Conservation (phyloP, 2,113 vertebrate genomes). For the Psittacula cyanocephala region DNA sequence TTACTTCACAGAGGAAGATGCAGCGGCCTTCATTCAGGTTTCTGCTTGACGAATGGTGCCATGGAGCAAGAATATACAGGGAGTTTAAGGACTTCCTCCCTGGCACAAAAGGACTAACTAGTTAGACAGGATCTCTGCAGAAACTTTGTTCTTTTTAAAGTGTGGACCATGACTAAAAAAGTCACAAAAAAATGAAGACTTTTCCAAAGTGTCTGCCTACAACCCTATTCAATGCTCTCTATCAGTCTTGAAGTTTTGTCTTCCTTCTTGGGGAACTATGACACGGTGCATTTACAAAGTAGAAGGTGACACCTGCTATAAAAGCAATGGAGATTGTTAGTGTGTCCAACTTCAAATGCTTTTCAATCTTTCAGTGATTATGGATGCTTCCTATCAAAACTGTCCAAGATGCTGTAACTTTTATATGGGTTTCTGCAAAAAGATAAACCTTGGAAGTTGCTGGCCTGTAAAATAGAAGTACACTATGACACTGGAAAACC, state of each 20-base stretch:
- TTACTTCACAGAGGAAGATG: neutral
- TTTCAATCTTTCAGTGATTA: slow-evolving; percentile 32
- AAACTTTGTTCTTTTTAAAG: neutral
- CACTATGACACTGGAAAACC: slow-evolving; percentile 9
- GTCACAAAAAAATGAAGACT: neutral
- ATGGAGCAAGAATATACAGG: neutral
- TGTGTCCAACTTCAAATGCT: slow-evolving; percentile 18
- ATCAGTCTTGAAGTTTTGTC: neutral
- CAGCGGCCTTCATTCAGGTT: neutral
- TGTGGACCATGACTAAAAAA: neutral
- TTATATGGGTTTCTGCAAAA: slow-evolving; percentile 25
- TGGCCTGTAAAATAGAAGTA: slow-evolving; percentile 26
- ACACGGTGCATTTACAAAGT: neutral
- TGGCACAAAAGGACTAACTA: neutral
- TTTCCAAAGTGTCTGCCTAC: neutral
- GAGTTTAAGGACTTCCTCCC: neutral
- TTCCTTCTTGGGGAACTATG: neutral
- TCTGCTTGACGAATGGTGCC: neutral
- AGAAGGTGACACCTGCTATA: slow-evolving; percentile 13
- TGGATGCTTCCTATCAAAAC: slow-evolving; percentile 39
- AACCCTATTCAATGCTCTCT: neutral
- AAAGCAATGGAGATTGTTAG: slow-evolving; percentile 41
- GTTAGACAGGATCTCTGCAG: neutral
- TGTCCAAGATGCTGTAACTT: slow-evolving; percentile 3
- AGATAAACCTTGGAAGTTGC: slow-evolving; percentile 50